Evolutionary conservation across 1,140 invertebrate species (phyloP).

Genomic region (Wasmannia auropunctata): DNA sequence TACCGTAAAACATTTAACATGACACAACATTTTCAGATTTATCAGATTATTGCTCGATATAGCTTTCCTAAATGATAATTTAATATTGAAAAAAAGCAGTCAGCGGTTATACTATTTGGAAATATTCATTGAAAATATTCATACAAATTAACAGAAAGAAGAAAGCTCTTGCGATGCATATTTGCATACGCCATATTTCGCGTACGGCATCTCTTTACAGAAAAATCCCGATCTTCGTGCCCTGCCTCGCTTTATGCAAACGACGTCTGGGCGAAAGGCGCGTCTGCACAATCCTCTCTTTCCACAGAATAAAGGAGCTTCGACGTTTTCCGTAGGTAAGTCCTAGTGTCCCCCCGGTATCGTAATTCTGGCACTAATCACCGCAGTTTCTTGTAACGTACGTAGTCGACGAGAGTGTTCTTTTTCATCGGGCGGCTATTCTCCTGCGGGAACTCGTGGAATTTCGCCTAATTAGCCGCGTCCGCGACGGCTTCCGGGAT

Average conservation of each 20-base stretch:
- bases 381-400: conserved; percentile 47
- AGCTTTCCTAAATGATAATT: background rate
- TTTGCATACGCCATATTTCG: background rate
- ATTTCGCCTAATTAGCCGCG: conserved; percentile 70
- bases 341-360: conserved; percentile 34
- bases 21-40: too few relatives aligned
- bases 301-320: conserved; percentile 29
- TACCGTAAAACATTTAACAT: background rate
- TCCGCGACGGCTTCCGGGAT: conserved; percentile 63
- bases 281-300: background rate
- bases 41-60: background rate
- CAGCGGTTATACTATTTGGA: background rate
- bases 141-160: conserved; percentile 16
- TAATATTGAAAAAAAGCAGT: background rate
- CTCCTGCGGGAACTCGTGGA: conserved; percentile 26
- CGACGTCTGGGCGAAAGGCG: background rate
- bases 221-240: conserved; percentile 3
- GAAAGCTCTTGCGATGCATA: background rate
- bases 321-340: background rate
- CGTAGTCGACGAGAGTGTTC: conserved; percentile 18
- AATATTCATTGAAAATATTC: background rate
- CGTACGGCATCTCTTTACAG: background rate
- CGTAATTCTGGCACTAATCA: conserved; percentile 62
- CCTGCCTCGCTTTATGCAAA: background rate
- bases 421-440: conserved; percentile 61